These are phyloP conservation scores for Cheumatopsyche charites DNA, from an alignment of 1,140 invertebrate species.

Conservation along the genomic window DNA sequence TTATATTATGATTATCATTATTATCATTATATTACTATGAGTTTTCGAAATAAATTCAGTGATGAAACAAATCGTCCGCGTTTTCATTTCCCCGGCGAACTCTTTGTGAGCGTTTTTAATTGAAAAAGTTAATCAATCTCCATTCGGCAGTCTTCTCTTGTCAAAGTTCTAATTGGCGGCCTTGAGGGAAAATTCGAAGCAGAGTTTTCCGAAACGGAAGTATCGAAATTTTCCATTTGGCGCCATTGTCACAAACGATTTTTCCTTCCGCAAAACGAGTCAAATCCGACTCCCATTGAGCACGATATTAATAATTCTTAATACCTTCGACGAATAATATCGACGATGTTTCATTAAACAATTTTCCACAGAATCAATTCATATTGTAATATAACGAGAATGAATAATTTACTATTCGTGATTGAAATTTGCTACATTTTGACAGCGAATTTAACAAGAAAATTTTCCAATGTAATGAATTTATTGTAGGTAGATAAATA, in stretches of 20 bases:
- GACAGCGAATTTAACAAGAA: too few relatives aligned
- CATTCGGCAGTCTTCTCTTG: neutral
- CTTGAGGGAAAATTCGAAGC: neutral
- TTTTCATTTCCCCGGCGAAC: neutral
- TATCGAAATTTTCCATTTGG: constrained; percentile 1
- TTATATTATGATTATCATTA: constrained; percentile 26
- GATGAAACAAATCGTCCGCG: constrained; percentile 16
- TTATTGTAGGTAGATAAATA: too few relatives aligned
- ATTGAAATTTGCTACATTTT: too few relatives aligned
- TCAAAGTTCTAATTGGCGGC: constrained; percentile 16
- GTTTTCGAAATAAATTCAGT: constrained; percentile 46
- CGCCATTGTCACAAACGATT: neutral
- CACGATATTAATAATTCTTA: too few relatives aligned
- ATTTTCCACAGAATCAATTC: too few relatives aligned
- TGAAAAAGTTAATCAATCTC: constrained; percentile 18
- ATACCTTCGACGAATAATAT: too few relatives aligned
- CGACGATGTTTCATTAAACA: too few relatives aligned
- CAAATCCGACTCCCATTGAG: neutral
- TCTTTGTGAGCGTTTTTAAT: constrained; percentile 6
- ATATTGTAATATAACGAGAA: too few relatives aligned
- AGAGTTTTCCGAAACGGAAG: neutral
- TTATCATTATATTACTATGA: constrained; percentile 41
- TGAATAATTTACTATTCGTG: too few relatives aligned
- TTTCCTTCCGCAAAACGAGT: neutral
- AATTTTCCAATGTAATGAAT: too few relatives aligned